Evolutionary conservation across 2,113 vertebrate genomes (phyloP).

Genomic region (Peromyscus maniculatus): DNA sequence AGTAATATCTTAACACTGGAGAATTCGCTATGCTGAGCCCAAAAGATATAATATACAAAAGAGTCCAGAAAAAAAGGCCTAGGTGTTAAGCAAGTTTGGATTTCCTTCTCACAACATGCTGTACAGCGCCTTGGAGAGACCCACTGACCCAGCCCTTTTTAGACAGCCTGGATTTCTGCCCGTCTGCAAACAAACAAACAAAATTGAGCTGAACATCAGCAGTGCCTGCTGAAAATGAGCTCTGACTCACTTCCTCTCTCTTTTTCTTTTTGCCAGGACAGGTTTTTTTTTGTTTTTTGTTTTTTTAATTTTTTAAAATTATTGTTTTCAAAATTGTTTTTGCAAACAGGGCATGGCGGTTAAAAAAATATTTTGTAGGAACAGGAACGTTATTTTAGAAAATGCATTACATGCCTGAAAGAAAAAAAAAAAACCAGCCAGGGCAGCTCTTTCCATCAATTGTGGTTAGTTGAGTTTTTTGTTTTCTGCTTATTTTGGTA

Average conservation of each 20-base stretch:
- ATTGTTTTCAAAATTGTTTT: constrained; percentile 38
- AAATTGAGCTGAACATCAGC: constrained; percentile 1
- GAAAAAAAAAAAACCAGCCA: constrained; percentile 13
- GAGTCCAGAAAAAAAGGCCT: constrained; percentile 80
- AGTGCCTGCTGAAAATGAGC: background rate
- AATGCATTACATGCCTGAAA: constrained; percentile 53
- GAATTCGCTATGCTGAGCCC: constrained; percentile 74
- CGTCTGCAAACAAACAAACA: constrained; percentile 40
- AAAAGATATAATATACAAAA: constrained; percentile 81
- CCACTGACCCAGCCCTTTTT: constrained; percentile 52
- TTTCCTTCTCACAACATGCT: constrained; percentile 69
- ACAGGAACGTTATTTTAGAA: constrained; percentile 68
- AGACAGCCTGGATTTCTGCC: constrained; percentile 38
- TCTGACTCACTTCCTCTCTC: constrained; percentile 65
- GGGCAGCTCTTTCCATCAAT: constrained; percentile 24
- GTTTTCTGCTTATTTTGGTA: constrained; percentile 18
- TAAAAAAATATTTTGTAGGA: constrained; percentile 80
- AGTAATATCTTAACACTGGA: constrained; percentile 78
- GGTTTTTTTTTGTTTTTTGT: background rate
- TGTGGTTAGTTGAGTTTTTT: background rate
- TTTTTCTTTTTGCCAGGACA: constrained; percentile 45
- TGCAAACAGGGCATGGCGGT: constrained; percentile 64
- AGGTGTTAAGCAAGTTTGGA: constrained; percentile 81
- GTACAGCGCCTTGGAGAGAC: constrained; percentile 58
- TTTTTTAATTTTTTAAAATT: background rate